Evolutionary conservation across 2,113 vertebrate genomes (phyloP).

Genomic region (Chionis minor): DNA sequence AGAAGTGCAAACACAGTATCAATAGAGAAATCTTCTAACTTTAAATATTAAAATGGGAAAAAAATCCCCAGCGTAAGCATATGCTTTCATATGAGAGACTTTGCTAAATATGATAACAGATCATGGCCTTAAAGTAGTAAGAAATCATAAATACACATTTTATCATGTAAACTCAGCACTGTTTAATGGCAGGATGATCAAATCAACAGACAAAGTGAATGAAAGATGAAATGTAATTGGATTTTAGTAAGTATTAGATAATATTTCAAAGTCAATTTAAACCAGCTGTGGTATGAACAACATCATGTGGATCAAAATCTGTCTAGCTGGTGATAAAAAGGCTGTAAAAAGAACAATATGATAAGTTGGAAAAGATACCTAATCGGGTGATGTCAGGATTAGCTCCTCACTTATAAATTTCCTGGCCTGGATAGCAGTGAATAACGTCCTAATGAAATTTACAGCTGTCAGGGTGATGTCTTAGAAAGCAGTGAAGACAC

Average conservation of each 20-base stretch:
- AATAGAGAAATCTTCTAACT: neutral
- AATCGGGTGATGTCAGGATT: neutral
- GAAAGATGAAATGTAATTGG: neutral
- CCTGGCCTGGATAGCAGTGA: neutral
- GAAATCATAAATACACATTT: neutral
- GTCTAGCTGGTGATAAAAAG: neutral
- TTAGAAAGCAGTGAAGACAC: neutral
- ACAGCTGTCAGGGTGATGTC: neutral
- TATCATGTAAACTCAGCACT: neutral
- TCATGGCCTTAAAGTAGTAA: neutral
- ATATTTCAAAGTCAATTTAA: neutral
- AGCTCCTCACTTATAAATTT: neutral
- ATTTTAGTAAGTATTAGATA: neutral
- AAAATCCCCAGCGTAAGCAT: neutral
- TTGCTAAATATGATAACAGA: neutral
- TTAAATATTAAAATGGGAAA: neutral
- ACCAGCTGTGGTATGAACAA: neutral
- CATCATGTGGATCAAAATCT: neutral
- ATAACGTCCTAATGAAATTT: neutral
- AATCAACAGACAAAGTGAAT: neutral
- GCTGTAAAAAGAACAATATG: neutral
- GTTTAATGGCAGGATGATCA: neutral
- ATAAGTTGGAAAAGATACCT: neutral
- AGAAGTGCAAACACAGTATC: neutral
- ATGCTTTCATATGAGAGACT: neutral